phyloP scores from a whole-genome alignment of 2,888 invertebrate genomes.

The Drosophila subsilvestris region DNA sequence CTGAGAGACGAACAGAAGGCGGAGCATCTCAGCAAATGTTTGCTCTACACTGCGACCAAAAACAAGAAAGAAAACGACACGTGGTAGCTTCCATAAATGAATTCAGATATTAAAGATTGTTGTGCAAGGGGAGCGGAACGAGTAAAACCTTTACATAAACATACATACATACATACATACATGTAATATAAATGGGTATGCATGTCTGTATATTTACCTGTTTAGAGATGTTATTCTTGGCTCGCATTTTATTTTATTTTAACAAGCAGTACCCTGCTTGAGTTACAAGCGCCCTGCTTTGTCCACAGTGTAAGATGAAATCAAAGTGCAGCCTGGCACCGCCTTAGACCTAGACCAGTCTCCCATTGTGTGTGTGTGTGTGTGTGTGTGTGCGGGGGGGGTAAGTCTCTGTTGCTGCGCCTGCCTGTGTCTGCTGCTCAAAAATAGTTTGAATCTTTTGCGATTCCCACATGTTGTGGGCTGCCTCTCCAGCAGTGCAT shows the following conservation, averaged over 20 bases:
- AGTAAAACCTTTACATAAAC: not conserved
- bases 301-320: not conserved
- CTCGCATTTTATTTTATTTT: no score
- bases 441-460: constrained; percentile 1
- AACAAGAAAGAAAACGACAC: not conserved
- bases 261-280: no score
- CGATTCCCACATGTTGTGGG: not conserved
- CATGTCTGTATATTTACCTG: no score
- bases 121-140: no score
- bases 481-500: not conserved
- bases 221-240: no score
- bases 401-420: no score
- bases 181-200: no score
- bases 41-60: not conserved
- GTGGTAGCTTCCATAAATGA: no score
- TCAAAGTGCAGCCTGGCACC: not conserved
- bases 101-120: no score
- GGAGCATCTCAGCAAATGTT: not conserved
- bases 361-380: not conserved
- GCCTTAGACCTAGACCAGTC: not conserved
- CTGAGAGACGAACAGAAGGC: not conserved
- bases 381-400: not conserved
- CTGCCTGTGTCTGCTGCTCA: not conserved
- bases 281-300: no score
- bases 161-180: not conserved